Evolutionary conservation across 2,888 invertebrate genomes (phyloP), one percentile per base, ranked within the genome.

Genomic region (Steromphala cineraria): DNA sequence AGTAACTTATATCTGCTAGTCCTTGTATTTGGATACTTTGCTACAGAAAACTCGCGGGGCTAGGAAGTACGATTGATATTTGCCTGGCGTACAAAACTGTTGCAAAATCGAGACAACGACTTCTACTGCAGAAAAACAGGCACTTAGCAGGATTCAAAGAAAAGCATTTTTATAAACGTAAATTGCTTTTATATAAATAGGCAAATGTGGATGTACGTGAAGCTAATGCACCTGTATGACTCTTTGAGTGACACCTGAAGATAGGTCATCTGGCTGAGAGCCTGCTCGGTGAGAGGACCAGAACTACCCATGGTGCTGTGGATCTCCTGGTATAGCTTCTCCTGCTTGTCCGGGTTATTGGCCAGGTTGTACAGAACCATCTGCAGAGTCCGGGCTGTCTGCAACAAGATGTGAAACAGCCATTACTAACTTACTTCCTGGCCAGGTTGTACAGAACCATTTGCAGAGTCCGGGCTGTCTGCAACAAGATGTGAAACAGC

Each of bases 171-270:
- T n/a, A n/a, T n/a, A n/a, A n/a, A n/a, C n/a, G n/a, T n/a, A n/a
- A n/a, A n/a, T n/a, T n/a, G n/a, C n/a, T n/a, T n/a, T n/a, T n/a
- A n/a, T n/a, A n/a, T n/a, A n/a, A n/a, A n/a, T n/a, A n/a, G n/a
- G n/a, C n/a, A n/a, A n/a, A n/a, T n/a, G n/a, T n/a, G n/a, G n/a
- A n/a, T n/a, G n/a, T n/a, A n/a, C n/a, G n/a, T n/a, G n/a, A n/a
- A n/a, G n/a, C n/a, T n/a, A n/a, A n/a, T 53, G 28, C 21, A 78
- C 83, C 92, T 86, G 81, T 89, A 84, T 0, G 89, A 86, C 82
- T 92, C 92, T 80, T 91, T 91, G 46, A 91, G 82, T 71, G 89
- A 90, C 3, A 90, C 90, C 81, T 89, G 88, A 19, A 90, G 79
- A 82, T 91, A 92, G 10, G 79, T 83, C 80, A 92, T 76, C 21